Conservation (phyloP, 2,113 vertebrate genomes). For the Eulemur rufifrons region DNA sequence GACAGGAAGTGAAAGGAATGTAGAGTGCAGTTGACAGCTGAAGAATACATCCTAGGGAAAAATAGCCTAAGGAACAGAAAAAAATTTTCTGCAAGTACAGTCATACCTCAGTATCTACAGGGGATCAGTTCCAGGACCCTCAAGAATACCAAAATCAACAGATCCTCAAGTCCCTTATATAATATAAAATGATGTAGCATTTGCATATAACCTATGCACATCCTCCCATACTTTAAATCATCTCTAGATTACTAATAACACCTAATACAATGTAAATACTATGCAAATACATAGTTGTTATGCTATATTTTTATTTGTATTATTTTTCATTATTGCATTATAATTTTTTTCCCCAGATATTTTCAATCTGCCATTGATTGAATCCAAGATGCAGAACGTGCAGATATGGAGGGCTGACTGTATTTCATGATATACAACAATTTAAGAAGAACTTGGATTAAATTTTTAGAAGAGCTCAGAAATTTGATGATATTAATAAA, state of each 20-base stretch:
- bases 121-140: neutral
- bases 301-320: neutral
- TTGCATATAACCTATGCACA: neutral
- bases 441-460: constrained; percentile 9
- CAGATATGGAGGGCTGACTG: neutral
- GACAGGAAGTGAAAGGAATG: neutral
- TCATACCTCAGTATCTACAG: neutral
- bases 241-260: neutral
- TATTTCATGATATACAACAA: neutral
- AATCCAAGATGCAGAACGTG: neutral
- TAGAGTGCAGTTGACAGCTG: neutral
- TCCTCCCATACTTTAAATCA: neutral
- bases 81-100: neutral
- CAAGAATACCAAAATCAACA: neutral
- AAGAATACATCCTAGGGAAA: constrained; percentile 6
- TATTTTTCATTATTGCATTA: neutral
- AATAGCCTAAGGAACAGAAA: neutral
- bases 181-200: neutral
- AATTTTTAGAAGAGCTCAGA: neutral
- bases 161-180: neutral
- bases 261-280: neutral
- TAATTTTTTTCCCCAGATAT: neutral
- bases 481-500: neutral
- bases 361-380: neutral
- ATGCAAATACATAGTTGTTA: neutral